Conservation (phyloP, 35 echinoderm and acorn worm genomes). For the Patiria miniata region DNA sequence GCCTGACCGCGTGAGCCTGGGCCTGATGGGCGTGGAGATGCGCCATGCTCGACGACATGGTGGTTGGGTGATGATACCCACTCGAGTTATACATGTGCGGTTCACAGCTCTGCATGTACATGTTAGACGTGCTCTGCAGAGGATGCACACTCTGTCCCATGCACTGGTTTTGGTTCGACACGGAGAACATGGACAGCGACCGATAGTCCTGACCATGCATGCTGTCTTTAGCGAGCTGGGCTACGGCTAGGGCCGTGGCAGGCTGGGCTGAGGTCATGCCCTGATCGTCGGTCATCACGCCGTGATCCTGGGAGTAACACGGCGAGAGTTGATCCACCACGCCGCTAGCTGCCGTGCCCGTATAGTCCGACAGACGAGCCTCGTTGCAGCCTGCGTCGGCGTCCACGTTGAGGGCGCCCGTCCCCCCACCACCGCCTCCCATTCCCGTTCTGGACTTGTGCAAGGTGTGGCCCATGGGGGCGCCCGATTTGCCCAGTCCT, state of each 20-base stretch:
- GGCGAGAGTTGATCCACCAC: constrained; percentile 85
- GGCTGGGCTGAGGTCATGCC: constrained; percentile 77
- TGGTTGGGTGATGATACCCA: constrained; percentile 73
- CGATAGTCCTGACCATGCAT: constrained; percentile 60
- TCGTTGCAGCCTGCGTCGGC: constrained; percentile 51
- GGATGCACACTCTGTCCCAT: constrained; percentile 60
- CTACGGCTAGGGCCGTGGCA: constrained; percentile 91
- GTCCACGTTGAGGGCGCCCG: constrained; percentile 51
- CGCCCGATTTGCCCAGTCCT: constrained; percentile 44
- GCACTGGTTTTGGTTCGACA: constrained; percentile 51
- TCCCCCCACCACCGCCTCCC: constrained; percentile 10
- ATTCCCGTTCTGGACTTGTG: constrained; percentile 29
- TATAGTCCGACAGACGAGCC: constrained; percentile 60
- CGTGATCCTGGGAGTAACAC: constrained; percentile 77
- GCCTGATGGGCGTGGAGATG: constrained; percentile 67
- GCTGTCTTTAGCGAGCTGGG: constrained; percentile 97
- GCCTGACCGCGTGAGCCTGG: constrained; percentile 68
- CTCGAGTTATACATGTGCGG: constrained; percentile 73
- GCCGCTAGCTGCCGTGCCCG: constrained; percentile 40
- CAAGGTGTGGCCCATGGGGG: constrained; percentile 51
- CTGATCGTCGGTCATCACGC: constrained; percentile 66
- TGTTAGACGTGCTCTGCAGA: constrained; percentile 66
- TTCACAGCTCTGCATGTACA: constrained; percentile 89
- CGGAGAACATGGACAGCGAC: constrained; percentile 52
- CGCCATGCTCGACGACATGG: constrained; percentile 39